Base-by-base conservation (phyloP, 2,113 vertebrate species). In the Ceyx margarethae region DNA sequence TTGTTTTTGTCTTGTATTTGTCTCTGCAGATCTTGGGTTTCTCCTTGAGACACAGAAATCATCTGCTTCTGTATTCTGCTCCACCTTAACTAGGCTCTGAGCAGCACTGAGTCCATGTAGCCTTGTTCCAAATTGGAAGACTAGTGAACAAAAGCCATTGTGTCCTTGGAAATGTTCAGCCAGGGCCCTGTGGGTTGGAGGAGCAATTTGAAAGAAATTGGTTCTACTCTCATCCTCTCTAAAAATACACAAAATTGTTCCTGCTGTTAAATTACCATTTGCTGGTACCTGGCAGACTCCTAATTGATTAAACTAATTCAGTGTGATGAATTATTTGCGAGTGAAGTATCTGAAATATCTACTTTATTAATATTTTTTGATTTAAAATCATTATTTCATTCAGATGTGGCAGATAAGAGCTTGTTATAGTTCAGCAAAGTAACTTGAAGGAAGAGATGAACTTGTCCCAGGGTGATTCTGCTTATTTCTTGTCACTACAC, bases 321-420 rank as follows among this genome's bases (percentile, higher is more conserved):
- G 60, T 80, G 37, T 15, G 26, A 93, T 94, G 56, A 95, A 96
- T 94, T 93, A 93, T 93, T 96, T 86, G 86, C 62, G 89, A 96
- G 77, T 64, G 54, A 95, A 91, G 78, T 74, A 74, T 91, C 91
- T 91, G 87, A 94, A 96, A 96, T 91, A 95, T 15, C 89, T 77
- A 33, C 67, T 92, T 95, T 89, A 92, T 93, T 96, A 89, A 91
- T 85, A 76, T 46, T 90, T 94, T 94, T 93, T 95, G 1, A 85
- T 91, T 90, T 82, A 10, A 95, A 91, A 81, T 90, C 42, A 88
- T 67, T 88, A 35, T 88, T 93, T 92, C 85, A 91, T 91, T 89
- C 81, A 51, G 69, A 56, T 81, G 28, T 74, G 56, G 77, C 46
- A 69, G 37, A 64, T 66, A 85, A 72, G 46, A 92, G 17, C 68